Conservation (phyloP, 2,113 vertebrate genomes). For the Pyxicephalus adspersus region DNA sequence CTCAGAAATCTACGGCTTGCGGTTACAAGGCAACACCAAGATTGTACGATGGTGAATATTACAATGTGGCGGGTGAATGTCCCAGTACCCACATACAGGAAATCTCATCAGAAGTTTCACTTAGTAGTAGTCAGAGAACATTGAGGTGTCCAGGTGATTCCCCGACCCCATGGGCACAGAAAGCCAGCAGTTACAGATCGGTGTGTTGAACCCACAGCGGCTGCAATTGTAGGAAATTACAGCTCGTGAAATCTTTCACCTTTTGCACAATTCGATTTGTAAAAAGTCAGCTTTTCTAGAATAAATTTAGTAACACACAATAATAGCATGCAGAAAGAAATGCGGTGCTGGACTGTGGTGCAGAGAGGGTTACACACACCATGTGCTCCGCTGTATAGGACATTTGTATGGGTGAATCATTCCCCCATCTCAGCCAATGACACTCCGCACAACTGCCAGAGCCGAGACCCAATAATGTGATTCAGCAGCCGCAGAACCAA, state of each 20-base stretch:
- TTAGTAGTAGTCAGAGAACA: too few relatives aligned
- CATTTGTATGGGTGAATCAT: slow-evolving; percentile 36
- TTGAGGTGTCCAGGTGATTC: too few relatives aligned
- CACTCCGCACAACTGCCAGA: not conserved
- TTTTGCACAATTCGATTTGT: too few relatives aligned
- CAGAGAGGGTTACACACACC: slow-evolving; percentile 22
- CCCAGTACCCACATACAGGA: not conserved
- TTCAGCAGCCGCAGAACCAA: not conserved
- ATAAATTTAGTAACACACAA: too few relatives aligned
- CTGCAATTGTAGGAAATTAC: too few relatives aligned
- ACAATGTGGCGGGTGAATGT: not conserved
- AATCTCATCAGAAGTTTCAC: not conserved
- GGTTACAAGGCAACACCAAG: not conserved
- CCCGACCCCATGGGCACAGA: too few relatives aligned
- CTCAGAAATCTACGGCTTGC: slow-evolving; percentile 10
- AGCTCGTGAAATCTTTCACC: too few relatives aligned
- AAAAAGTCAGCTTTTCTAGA: too few relatives aligned
- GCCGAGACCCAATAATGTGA: not conserved
- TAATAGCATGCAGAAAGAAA: too few relatives aligned
- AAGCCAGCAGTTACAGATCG: too few relatives aligned
- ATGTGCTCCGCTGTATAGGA: slow-evolving; percentile 12
- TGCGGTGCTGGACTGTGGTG: not conserved
- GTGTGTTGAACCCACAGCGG: too few relatives aligned
- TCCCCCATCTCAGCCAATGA: slow-evolving; percentile 29
- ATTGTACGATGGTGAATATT: not conserved